Conservation (phyloP, 2,797 vertebrate genomes). For the Tinamus major region DNA sequence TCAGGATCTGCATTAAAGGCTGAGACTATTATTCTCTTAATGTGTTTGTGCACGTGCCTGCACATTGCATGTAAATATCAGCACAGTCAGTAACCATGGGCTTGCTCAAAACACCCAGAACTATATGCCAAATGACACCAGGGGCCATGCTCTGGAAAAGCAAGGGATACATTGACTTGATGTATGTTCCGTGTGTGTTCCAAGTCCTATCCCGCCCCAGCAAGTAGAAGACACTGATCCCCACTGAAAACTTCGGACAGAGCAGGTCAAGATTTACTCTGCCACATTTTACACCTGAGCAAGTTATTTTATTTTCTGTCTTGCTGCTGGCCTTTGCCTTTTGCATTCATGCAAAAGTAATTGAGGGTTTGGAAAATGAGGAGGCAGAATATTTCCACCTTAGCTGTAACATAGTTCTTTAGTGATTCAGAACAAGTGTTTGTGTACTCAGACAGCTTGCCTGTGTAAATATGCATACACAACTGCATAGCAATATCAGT, state of each 20-base stretch:
- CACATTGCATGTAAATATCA: neutral
- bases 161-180: neutral
- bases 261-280: constrained; percentile 4
- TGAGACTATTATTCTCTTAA: neutral
- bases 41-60: neutral
- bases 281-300: neutral
- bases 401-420: neutral
- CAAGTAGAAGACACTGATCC: neutral
- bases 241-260: neutral
- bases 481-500: neutral
- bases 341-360: constrained; percentile 5
- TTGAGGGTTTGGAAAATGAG: neutral
- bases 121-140: neutral
- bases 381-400: neutral
- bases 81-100: neutral
- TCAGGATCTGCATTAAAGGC: neutral
- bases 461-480: neutral
- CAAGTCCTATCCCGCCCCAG: neutral
- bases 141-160: neutral
- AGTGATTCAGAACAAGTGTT: neutral
- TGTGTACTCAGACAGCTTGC: neutral
- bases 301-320: neutral
- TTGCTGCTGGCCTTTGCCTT: neutral
- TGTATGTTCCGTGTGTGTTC: neutral
- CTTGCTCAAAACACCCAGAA: neutral